Percentiles rank a stretch among this genome's conserved stretches.
These are phyloP conservation scores for Calypte anna DNA, from an alignment of 2,113 vertebrate species.

Conservation along the genomic window DNA sequence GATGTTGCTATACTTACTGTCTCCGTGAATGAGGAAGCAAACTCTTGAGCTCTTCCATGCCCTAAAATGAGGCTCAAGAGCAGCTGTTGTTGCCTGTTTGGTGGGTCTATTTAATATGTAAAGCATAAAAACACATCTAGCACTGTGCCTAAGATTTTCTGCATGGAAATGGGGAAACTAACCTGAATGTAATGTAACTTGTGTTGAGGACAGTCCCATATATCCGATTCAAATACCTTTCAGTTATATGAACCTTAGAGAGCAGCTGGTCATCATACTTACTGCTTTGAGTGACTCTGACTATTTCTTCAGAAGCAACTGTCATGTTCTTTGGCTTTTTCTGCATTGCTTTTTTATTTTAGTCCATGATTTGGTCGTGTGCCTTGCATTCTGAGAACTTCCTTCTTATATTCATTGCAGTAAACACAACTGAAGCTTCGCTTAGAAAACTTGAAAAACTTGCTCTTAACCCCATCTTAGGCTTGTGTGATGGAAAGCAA, in stretches of 20 bases:
- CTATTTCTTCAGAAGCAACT: slow-evolving; percentile 20
- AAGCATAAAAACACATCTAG: slow-evolving; percentile 14
- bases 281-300: not conserved
- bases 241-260: not conserved
- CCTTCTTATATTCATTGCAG: not conserved
- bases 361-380: not conserved
- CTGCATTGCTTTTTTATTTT: not conserved
- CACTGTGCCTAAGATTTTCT: not conserved
- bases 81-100: slow-evolving; percentile 43
- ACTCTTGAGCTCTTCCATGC: slow-evolving; percentile 60
- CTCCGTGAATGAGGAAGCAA: slow-evolving; percentile 66
- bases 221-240: not conserved
- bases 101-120: slow-evolving; percentile 32
- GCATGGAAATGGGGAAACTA: not conserved
- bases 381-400: slow-evolving; percentile 33
- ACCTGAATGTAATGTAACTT: not conserved
- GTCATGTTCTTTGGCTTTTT: not conserved
- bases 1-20: slow-evolving; percentile 59
- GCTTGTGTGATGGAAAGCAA: slow-evolving; percentile 40
- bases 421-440: not conserved
- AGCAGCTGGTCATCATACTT: not conserved
- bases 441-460: not conserved
- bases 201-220: not conserved
- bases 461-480: not conserved
- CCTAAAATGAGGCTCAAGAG: slow-evolving; percentile 44